Evolutionary conservation across 1,140 invertebrate genomes (phyloP).

Genomic region (Calliphora vicina): DNA sequence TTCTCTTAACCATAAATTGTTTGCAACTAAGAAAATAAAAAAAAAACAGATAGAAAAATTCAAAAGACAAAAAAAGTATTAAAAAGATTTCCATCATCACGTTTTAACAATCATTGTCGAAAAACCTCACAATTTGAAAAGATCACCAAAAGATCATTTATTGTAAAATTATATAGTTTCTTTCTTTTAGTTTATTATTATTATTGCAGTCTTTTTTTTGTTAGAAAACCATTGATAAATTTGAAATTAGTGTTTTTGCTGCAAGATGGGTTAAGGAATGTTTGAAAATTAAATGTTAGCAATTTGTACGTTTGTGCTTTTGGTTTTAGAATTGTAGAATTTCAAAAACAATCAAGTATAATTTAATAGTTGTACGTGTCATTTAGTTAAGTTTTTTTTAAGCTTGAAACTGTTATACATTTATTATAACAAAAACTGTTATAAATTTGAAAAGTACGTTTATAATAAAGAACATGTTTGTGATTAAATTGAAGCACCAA

Average conservation of each 20-base stretch:
- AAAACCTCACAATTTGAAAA: conserved; percentile 23
- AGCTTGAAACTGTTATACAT: neutral
- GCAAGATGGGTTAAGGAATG: neutral
- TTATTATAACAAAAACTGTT: too few species aligned
- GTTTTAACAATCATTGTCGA: conserved; percentile 30
- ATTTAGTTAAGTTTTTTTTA: neutral
- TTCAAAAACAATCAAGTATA: neutral
- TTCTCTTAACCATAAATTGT: too few species aligned
- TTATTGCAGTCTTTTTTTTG: neutral
- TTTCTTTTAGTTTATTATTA: neutral
- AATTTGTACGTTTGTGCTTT: conserved; percentile 1
- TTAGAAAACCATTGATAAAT: conserved; percentile 18
- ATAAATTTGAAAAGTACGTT: neutral
- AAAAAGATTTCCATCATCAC: conserved; percentile 9
- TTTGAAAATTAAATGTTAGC: conserved; percentile 29
- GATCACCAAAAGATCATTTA: conserved; percentile 21
- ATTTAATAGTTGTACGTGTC: conserved; percentile 25
- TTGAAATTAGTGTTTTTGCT: neutral
- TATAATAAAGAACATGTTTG: too few species aligned
- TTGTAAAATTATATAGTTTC: neutral
- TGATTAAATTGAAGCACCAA: too few species aligned
- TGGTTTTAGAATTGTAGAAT: neutral
- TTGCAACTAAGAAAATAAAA: neutral
- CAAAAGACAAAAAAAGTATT: neutral
- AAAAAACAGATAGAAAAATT: neutral